These are phyloP conservation scores for Dermatophagoides farinae DNA, from an alignment of 1,140 invertebrate species.

Conservation along the genomic window DNA sequence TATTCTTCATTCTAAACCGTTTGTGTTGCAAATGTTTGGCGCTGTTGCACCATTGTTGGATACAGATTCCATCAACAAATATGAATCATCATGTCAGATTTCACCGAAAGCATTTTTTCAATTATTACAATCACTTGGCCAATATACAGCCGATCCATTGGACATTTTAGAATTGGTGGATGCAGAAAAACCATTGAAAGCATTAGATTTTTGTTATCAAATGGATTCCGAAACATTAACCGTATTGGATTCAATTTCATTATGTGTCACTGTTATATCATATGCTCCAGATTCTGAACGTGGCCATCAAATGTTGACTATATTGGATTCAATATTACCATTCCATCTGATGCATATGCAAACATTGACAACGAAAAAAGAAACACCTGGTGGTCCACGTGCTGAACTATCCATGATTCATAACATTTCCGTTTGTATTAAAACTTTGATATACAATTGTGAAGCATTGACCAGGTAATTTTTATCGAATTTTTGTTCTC, in stretches of 20 bases:
- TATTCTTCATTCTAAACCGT: slow-evolving; percentile 90
- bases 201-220: slow-evolving; percentile 90
- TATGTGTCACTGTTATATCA: slow-evolving; percentile 91
- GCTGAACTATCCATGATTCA: slow-evolving; percentile 83
- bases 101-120: slow-evolving; percentile 22
- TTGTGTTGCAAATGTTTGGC: slow-evolving; percentile 96
- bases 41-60: slow-evolving; percentile 88
- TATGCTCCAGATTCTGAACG: slow-evolving; percentile 86
- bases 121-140: slow-evolving; percentile 47
- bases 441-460: slow-evolving; percentile 84
- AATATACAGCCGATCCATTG: slow-evolving; percentile 73
- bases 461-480: slow-evolving; percentile 77
- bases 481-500: no score
- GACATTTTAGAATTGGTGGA: slow-evolving; percentile 88
- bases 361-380: slow-evolving; percentile 59
- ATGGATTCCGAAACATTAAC: slow-evolving; percentile 86
- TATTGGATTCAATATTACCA: slow-evolving; percentile 84
- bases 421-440: slow-evolving; percentile 78
- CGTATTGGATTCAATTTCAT: slow-evolving; percentile 74
- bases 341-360: slow-evolving; percentile 85
- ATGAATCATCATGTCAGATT: slow-evolving; percentile 12
- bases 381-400: slow-evolving; percentile 39
- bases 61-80: slow-evolving; percentile 39
- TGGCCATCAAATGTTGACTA: slow-evolving; percentile 91
- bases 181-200: slow-evolving; percentile 82